phyloP scores from a whole-genome alignment of 2,888 invertebrate species.

The Protodeltote pygarga region DNA sequence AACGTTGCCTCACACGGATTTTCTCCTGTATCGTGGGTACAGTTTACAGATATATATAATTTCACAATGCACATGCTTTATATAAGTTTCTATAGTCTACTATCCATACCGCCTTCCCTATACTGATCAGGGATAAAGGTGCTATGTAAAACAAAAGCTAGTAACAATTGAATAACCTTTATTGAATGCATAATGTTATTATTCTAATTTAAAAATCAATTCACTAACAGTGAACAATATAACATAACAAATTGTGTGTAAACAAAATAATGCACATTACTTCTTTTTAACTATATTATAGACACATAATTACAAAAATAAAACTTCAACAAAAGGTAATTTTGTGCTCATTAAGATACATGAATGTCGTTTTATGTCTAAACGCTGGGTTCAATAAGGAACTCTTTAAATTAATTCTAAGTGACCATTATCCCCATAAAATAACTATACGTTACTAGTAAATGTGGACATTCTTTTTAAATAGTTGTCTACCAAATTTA shows the following conservation, averaged over 20 bases:
- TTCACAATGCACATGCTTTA: too few relatives aligned
- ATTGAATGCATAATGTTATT: slow-evolving; percentile 59
- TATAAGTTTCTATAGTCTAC: too few relatives aligned
- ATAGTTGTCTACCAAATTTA: neutral
- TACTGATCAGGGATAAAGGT: neutral
- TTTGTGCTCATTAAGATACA: slow-evolving; percentile 37
- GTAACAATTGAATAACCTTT: slow-evolving; percentile 63
- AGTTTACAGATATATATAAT: too few relatives aligned
- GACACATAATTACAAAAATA: slow-evolving; percentile 21
- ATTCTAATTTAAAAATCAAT: slow-evolving; percentile 47
- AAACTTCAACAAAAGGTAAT: slow-evolving; percentile 17
- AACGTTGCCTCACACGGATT: too few relatives aligned
- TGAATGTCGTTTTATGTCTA: slow-evolving; percentile 2
- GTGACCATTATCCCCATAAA: slow-evolving; percentile 10
- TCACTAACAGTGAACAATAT: slow-evolving; percentile 61
- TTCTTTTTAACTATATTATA: slow-evolving; percentile 3
- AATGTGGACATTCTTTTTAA: slow-evolving; percentile 1
- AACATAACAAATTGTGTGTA: slow-evolving; percentile 55
- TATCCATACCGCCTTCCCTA: neutral
- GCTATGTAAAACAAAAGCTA: slow-evolving; percentile 20
- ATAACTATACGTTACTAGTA: slow-evolving; percentile 1
- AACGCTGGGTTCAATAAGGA: slow-evolving; percentile 31
- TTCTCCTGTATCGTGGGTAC: too few relatives aligned
- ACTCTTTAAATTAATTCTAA: slow-evolving; percentile 31
- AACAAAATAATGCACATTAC: slow-evolving; percentile 28